Conservation (phyloP, 2,888 invertebrate species). For the Agonum fuliginosum region DNA sequence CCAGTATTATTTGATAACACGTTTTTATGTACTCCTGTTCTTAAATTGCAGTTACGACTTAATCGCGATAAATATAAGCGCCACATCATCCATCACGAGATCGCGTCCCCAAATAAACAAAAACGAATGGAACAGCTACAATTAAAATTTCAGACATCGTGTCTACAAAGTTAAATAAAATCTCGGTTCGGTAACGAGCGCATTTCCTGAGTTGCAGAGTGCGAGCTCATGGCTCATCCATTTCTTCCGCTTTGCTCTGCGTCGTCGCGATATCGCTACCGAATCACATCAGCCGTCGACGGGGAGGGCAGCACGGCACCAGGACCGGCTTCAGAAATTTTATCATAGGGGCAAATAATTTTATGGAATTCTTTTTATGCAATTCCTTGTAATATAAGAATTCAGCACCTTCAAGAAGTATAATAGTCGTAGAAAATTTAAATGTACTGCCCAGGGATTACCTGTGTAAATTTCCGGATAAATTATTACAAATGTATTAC, state of each 20-base stretch:
- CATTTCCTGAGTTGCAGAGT: slow-evolving; percentile 29
- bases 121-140: slow-evolving; percentile 29
- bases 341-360: too few species aligned
- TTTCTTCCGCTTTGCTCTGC: slow-evolving; percentile 34
- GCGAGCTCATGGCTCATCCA: slow-evolving; percentile 32
- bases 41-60: too few species aligned
- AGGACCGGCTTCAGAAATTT: not conserved
- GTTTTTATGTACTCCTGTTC: too few species aligned
- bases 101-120: not conserved
- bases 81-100: not conserved
- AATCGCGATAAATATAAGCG: not conserved
- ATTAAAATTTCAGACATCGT: slow-evolving; percentile 40
- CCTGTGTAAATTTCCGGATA: too few species aligned
- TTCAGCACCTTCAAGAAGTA: too few species aligned
- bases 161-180: slow-evolving; percentile 43
- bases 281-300: slow-evolving; percentile 48
- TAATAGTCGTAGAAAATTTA: too few species aligned
- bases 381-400: too few species aligned
- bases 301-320: too few species aligned
- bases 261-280: slow-evolving; percentile 28
- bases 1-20: too few species aligned
- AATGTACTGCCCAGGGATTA: too few species aligned
- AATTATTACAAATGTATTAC: too few species aligned
- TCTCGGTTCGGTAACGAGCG: slow-evolving; percentile 7
- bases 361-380: too few species aligned